These are phyloP conservation scores for Chelon auratus DNA, from an alignment of 2,797 vertebrate genomes.

Conservation along the genomic window DNA sequence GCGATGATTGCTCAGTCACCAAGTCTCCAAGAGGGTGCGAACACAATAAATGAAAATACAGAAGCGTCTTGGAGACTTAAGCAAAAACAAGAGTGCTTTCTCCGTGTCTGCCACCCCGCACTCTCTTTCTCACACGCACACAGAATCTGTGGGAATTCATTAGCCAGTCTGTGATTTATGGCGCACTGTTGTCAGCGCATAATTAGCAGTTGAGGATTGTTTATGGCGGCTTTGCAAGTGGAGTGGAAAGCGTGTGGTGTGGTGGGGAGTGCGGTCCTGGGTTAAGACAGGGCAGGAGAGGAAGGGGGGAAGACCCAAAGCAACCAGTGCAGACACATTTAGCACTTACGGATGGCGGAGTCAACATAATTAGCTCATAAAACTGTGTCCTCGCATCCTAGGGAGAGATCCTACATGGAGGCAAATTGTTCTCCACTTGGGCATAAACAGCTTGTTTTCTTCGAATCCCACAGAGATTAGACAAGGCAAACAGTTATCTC, in stretches of 20 bases:
- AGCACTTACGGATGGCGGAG: background rate
- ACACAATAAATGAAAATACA: constrained; percentile 33
- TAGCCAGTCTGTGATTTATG: constrained; percentile 68
- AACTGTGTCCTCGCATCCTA: constrained; percentile 1
- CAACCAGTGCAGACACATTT: background rate
- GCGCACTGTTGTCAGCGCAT: constrained; percentile 69
- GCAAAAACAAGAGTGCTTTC: constrained; percentile 24
- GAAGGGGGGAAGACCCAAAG: background rate
- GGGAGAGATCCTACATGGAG: background rate
- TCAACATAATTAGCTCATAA: constrained; percentile 7
- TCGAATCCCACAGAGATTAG: background rate
- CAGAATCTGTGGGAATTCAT: constrained; percentile 70
- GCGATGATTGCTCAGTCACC: constrained; percentile 11
- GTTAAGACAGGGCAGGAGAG: constrained; percentile 15
- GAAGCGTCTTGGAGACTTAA: constrained; percentile 6
- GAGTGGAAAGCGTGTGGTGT: constrained; percentile 49
- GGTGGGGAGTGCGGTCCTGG: constrained; percentile 31
- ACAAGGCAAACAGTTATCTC: background rate
- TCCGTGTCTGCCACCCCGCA: constrained; percentile 10
- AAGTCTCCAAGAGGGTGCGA: constrained; percentile 20
- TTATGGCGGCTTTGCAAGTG: constrained; percentile 64
- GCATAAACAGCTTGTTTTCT: background rate
- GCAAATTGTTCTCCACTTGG: background rate
- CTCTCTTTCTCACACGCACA: constrained; percentile 19
- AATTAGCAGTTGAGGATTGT: constrained; percentile 77